Conservation (phyloP, 2,113 vertebrate genomes). For the Nesogale talazaci region DNA sequence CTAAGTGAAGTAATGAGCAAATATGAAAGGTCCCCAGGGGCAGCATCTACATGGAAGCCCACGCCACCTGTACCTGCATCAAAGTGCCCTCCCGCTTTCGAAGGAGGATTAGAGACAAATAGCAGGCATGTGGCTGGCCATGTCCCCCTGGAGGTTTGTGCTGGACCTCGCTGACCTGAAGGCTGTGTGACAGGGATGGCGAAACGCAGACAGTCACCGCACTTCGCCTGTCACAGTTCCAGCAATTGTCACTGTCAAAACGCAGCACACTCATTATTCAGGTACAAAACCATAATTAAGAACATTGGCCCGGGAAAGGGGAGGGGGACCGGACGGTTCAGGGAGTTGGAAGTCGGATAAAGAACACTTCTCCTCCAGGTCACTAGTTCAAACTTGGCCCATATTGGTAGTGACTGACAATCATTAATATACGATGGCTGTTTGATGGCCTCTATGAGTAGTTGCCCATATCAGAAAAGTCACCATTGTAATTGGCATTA, state of each 20-base stretch:
- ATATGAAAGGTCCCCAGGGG: conserved; percentile 34
- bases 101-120: conserved; percentile 61
- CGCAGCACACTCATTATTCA: conserved; percentile 63
- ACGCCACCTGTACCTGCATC: conserved; percentile 58
- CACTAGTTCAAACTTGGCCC: conserved; percentile 76
- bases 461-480: conserved; percentile 82
- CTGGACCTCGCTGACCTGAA: conserved; percentile 60
- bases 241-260: conserved; percentile 77
- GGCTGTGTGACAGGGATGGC: conserved; percentile 72
- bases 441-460: conserved; percentile 78
- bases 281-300: conserved; percentile 77
- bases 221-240: conserved; percentile 56
- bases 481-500: conserved; percentile 84
- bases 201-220: conserved; percentile 61
- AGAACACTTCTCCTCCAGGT: conserved; percentile 79
- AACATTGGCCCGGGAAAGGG: conserved; percentile 71
- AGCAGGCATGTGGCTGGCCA: not conserved
- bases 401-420: conserved; percentile 74
- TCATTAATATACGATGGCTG: conserved; percentile 75
- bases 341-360: conserved; percentile 75
- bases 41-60: conserved; percentile 4
- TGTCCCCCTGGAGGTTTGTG: conserved; percentile 55
- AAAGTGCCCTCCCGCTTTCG: conserved; percentile 59
- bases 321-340: conserved; percentile 76
- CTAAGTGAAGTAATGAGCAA: conserved; percentile 64